A percentile compares a stretch with the other conserved stretches of the same genome.
Evolutionary conservation across 2,888 invertebrate species (phyloP).

Genomic region (Lepidocyrtoides sp.): DNA sequence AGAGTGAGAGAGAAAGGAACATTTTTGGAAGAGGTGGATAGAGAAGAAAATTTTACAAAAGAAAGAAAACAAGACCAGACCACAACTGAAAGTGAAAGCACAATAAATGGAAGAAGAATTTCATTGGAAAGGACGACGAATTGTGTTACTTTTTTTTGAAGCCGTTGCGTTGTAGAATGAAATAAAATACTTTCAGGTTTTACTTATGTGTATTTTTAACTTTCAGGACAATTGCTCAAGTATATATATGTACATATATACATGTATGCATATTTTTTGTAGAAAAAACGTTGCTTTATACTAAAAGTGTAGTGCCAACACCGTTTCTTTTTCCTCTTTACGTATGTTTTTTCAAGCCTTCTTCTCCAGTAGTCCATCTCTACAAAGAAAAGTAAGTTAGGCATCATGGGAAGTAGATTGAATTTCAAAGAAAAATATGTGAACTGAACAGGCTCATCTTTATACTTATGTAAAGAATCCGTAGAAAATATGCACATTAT

Average conservation of each 20-base stretch:
- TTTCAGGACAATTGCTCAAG: slow-evolving; percentile 17
- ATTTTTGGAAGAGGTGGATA: neutral
- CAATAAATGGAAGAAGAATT: slow-evolving; percentile 49
- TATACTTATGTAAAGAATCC: slow-evolving; percentile 44
- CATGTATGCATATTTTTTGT: no score
- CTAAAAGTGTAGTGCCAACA: slow-evolving; percentile 12
- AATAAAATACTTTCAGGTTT: slow-evolving; percentile 42
- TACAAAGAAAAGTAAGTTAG: slow-evolving; percentile 57
- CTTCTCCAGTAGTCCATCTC: slow-evolving; percentile 35
- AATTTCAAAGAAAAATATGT: slow-evolving; percentile 63
- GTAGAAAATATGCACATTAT: slow-evolving; percentile 40
- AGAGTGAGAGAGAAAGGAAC: neutral
- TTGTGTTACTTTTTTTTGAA: slow-evolving; percentile 51
- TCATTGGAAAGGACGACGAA: slow-evolving; percentile 45
- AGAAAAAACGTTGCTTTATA: slow-evolving; percentile 43
- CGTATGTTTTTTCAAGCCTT: slow-evolving; percentile 18
- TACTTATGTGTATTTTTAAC: neutral
- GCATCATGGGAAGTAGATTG: slow-evolving; percentile 60
- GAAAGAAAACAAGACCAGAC: slow-evolving; percentile 47
- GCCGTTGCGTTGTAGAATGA: slow-evolving; percentile 9
- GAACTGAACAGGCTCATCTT: slow-evolving; percentile 48
- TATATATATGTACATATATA: no score
- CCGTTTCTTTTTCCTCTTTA: neutral
- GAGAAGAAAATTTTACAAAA: slow-evolving; percentile 43
- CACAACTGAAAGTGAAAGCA: slow-evolving; percentile 61